phyloP scores from a whole-genome alignment of 2,797 vertebrate genomes.

The Lycodopsis pacificus region DNA sequence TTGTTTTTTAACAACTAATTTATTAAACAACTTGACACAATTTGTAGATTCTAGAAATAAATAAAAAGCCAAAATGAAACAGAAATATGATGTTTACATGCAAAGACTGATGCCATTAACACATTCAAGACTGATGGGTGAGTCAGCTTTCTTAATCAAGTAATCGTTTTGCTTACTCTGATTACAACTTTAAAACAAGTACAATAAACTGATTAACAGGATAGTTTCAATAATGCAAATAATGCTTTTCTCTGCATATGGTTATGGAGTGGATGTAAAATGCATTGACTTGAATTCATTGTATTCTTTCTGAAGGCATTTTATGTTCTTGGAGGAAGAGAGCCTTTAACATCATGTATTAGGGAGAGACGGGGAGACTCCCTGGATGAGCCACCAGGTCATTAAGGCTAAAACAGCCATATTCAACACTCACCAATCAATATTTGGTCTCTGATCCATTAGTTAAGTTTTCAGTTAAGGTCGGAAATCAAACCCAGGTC shows the following conservation, averaged over 20 bases:
- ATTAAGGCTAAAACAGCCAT: background rate
- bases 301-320: background rate
- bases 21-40: background rate
- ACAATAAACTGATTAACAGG: background rate
- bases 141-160: background rate
- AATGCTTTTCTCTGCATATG: background rate
- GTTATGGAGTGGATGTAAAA: background rate
- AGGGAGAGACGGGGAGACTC: background rate
- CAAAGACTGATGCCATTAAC: background rate
- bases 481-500: background rate
- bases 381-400: background rate
- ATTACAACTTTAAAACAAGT: background rate
- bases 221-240: background rate
- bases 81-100: background rate
- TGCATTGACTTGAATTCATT: background rate
- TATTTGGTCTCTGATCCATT: background rate
- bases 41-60: background rate
- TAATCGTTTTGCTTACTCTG: background rate
- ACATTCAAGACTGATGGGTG: background rate
- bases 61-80: background rate
- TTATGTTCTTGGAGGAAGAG: background rate
- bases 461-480: background rate
- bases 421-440: constrained; percentile 6
- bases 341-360: background rate
- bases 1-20: background rate